phyloP scores from a whole-genome alignment of 2,888 invertebrate genomes.

The Pristionchus mayeri region DNA sequence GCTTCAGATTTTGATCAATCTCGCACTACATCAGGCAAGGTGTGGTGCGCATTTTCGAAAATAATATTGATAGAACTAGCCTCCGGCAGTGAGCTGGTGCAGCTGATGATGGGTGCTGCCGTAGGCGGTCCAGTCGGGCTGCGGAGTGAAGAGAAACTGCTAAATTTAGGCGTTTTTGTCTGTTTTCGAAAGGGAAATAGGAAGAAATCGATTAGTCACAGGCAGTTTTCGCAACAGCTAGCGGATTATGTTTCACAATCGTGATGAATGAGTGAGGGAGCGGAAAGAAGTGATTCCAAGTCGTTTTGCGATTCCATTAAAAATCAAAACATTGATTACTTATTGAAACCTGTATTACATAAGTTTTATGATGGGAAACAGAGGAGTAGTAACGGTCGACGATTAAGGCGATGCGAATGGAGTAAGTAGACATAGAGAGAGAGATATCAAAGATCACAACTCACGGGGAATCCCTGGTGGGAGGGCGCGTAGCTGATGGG shows the following conservation, averaged over 20 bases:
- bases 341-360: too few relatives aligned
- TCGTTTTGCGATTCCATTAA: neutral
- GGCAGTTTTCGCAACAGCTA: neutral
- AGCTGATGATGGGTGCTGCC: constrained; percentile 13
- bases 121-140: constrained; percentile 50
- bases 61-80: neutral
- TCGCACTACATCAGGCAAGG: neutral
- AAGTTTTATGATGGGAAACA: too few relatives aligned
- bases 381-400: too few relatives aligned
- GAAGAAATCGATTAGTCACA: too few relatives aligned
- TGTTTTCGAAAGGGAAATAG: too few relatives aligned
- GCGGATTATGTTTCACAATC: constrained; percentile 16
- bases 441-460: neutral
- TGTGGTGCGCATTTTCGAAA: neutral
- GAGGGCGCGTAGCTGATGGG: constrained; percentile 50
- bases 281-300: neutral
- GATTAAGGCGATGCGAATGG: neutral
- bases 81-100: constrained; percentile 17
- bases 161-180: neutral
- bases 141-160: constrained; percentile 57
- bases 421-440: neutral
- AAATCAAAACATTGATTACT: too few relatives aligned
- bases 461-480: constrained; percentile 36
- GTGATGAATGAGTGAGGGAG: neutral
- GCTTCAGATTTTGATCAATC: neutral